Conservation (phyloP, 2,888 invertebrate genomes). For the Melanostoma mellinum region DNA sequence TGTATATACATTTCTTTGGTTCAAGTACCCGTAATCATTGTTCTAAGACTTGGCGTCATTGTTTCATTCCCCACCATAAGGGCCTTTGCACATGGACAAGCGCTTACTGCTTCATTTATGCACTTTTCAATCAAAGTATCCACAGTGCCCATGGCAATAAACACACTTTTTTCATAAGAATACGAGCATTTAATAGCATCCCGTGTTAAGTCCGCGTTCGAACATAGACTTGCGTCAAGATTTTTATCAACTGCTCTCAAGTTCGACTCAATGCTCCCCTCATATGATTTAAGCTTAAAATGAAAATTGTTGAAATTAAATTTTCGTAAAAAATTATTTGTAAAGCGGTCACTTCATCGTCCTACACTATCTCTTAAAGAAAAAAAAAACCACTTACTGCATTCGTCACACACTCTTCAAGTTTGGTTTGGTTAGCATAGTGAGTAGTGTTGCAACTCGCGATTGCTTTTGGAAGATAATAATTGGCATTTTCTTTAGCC, state of each 20-base stretch:
- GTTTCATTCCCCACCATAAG: conserved; percentile 2
- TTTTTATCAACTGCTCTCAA: conserved; percentile 19
- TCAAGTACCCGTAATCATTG: no score
- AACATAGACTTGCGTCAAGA: conserved; percentile 24
- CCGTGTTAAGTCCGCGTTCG: not conserved
- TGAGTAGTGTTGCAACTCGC: conserved; percentile 11
- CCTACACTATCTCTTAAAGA: no score
- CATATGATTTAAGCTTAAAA: conserved; percentile 4
- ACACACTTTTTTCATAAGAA: not conserved
- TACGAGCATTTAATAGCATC: conserved; percentile 32
- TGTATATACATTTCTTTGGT: no score
- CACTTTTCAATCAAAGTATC: conserved; percentile 25
- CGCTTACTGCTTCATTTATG: not conserved
- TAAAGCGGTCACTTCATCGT: no score
- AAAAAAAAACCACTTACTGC: conserved; percentile 22
- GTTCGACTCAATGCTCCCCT: not conserved
- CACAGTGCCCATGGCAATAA: conserved; percentile 24
- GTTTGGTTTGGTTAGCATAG: conserved; percentile 3
- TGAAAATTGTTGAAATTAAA: no score
- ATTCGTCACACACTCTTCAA: conserved; percentile 9
- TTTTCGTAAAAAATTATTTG: no score
- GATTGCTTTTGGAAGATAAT: conserved; percentile 3
- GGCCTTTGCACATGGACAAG: conserved; percentile 23
- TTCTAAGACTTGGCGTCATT: no score
- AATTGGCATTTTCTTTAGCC: not conserved